Evolutionary conservation across 2,797 vertebrate genomes (phyloP).

Genomic region (Onychomys torridus): DNA sequence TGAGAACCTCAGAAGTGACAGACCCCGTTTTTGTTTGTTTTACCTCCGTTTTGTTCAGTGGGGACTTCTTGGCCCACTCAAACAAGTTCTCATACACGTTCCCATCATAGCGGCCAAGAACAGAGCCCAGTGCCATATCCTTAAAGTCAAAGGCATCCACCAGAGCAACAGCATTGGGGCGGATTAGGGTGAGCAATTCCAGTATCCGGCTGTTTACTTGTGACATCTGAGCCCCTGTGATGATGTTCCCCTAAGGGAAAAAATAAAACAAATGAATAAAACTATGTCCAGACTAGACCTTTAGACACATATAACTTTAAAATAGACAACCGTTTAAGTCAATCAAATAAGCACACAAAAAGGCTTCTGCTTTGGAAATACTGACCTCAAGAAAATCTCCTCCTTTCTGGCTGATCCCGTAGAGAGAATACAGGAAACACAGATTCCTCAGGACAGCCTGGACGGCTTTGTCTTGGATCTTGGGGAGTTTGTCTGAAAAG

Average conservation of each 20-base stretch:
- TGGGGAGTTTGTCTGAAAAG: constrained; percentile 92
- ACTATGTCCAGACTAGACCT: not conserved
- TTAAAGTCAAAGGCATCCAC: constrained; percentile 96
- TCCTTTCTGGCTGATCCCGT: constrained; percentile 92
- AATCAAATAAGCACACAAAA: not conserved
- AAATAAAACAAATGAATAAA: not conserved
- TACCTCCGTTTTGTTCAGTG: constrained; percentile 95
- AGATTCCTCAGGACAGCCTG: constrained; percentile 91
- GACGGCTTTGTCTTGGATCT: constrained; percentile 89
- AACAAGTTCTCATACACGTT: constrained; percentile 98
- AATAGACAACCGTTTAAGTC: not conserved
- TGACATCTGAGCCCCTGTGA: constrained; percentile 91
- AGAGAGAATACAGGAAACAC: constrained; percentile 93
- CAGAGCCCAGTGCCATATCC: constrained; percentile 92
- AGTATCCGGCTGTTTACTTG: constrained; percentile 92
- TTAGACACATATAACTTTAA: not conserved
- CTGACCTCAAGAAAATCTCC: constrained; percentile 97
- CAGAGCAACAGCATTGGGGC: constrained; percentile 93
- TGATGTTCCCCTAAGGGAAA: constrained; percentile 90
- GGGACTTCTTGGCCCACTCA: constrained; percentile 96
- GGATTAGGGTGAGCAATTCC: constrained; percentile 93
- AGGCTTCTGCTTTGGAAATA: constrained; percentile 10
- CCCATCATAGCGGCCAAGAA: constrained; percentile 96
- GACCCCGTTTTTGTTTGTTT: not conserved
- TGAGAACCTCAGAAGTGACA: not conserved